Evolutionary conservation across 2,113 vertebrate genomes (phyloP).

Genomic region (Chlamydotis undulata): DNA sequence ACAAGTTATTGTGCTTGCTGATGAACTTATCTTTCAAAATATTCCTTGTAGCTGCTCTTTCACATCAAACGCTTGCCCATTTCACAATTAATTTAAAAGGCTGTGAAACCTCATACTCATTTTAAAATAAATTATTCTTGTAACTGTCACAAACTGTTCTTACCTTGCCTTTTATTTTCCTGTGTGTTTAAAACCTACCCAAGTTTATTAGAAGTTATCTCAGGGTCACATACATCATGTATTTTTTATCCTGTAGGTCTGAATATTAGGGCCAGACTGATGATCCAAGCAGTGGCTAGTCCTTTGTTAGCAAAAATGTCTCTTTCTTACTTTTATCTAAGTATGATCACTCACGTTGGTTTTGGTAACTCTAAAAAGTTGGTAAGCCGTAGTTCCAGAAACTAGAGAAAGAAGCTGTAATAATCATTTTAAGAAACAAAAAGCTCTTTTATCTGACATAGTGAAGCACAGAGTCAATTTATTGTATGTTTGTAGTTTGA

Average conservation of each 20-base stretch:
- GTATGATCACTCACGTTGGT: background rate
- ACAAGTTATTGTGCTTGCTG: background rate
- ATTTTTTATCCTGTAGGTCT: background rate
- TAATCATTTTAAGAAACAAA: background rate
- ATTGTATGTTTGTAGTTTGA: background rate
- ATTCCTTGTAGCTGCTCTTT: background rate
- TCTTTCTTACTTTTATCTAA: background rate
- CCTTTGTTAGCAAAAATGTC: background rate
- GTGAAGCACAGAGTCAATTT: accelerated
- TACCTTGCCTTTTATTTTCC: background rate
- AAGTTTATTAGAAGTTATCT: background rate
- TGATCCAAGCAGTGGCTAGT: background rate
- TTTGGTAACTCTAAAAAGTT: background rate
- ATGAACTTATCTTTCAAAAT: background rate
- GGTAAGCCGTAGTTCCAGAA: background rate
- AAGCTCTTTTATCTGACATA: accelerated
- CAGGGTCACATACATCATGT: accelerated
- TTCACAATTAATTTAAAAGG: background rate
- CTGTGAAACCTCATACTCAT: background rate
- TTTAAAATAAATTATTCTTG: background rate
- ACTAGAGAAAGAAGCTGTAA: background rate
- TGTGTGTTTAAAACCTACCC: background rate
- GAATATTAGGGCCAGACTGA: background rate
- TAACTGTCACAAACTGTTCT: background rate
- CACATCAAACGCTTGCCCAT: background rate